phyloP scores from a whole-genome alignment of 2,888 invertebrate species.

The Standfussiana lucernea region DNA sequence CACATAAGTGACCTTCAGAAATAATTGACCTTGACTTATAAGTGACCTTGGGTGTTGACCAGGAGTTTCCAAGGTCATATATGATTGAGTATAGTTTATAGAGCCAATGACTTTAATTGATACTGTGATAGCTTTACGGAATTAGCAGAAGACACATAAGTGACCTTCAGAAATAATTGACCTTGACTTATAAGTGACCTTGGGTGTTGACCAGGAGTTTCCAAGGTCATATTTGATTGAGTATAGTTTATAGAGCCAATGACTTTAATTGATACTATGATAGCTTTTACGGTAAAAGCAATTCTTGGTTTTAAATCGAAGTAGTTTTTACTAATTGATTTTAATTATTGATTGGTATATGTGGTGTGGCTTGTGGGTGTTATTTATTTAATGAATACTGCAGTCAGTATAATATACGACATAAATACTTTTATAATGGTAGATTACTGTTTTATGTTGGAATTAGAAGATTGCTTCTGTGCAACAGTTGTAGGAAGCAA shows the following conservation, averaged over 20 bases:
- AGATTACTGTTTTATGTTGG: background rate
- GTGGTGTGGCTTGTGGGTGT: background rate
- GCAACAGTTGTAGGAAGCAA: background rate
- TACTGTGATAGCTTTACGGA: background rate
- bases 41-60: constrained; percentile 7
- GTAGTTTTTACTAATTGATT: background rate
- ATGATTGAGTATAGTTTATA: background rate
- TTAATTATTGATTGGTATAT: background rate
- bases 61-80: background rate
- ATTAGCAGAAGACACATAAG: constrained; percentile 4
- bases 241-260: background rate
- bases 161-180: constrained; percentile 15
- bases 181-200: constrained; percentile 10
- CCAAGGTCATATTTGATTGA: constrained; percentile 11
- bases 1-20: constrained; percentile 5
- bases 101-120: background rate
- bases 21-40: constrained; percentile 12
- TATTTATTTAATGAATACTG: background rate
- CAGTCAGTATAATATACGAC: background rate
- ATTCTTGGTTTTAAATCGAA: background rate
- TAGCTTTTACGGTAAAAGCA: background rate
- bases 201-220: background rate
- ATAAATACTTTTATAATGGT: background rate
- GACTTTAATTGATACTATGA: background rate
- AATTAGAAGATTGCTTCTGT: background rate